Base-by-base conservation (phyloP, 2,888 invertebrate species). In the Nephrocerus scutellatus region DNA sequence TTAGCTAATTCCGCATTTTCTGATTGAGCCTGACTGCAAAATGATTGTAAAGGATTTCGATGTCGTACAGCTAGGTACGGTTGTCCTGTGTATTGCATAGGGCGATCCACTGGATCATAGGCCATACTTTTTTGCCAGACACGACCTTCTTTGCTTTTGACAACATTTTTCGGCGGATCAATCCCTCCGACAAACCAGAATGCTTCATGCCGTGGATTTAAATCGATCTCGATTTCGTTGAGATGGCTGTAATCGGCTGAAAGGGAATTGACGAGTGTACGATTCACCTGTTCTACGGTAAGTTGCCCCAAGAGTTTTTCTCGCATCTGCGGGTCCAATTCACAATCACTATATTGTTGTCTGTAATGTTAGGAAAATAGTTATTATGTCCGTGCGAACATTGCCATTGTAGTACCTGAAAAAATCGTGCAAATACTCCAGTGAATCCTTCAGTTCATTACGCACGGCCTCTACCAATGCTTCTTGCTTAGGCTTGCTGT, bases 151-250 rank as follows among this genome's bases (percentile, higher is more conserved):
- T 73, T 71, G 48, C 66, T 63, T 44, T 67, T 69, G 2, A 69
- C 54, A 1, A 73, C 61, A 24, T 51, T 55, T 26, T 62, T 55
- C 2, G 80, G 73, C 1, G 80, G 74, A 43, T 76, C 63, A 49
- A 83, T 75, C 35, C 86, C 85, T 35, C 88, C 88, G 23, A 77
- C 76, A 57, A 76, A 75, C 93, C 93, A 95, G 65, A 84, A 87
- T 18, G 90, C 83, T 71, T 90, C 86, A 52, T 87, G 73, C 14
- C 86, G 73, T 4, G 92, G 85, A 46, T 84, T 75, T 54, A 77
- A 72, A 62, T 91, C 90, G 21, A 84, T 64, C 75, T 85, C 71
- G 9, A 70, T 56, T 26, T 62, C 62, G 14, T 48, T 48, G 50
- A 87, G 70, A 68, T 88, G 82, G 1, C 74, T 63, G 46, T 72